phyloP scores from a whole-genome alignment of 2,113 vertebrate species.

The Numenius arquata region DNA sequence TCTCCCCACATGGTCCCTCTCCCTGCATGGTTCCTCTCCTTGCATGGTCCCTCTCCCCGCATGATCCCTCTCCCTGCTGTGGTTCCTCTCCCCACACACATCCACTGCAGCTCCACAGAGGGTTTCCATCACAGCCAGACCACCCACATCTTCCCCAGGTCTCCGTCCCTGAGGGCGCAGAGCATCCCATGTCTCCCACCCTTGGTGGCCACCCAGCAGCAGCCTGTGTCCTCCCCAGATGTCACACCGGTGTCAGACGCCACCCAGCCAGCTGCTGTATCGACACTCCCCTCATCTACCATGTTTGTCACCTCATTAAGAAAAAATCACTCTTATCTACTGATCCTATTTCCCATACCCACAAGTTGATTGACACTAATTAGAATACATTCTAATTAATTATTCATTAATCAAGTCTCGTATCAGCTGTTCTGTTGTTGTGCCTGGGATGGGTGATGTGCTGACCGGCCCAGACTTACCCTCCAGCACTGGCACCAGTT shows the following conservation, averaged over 20 bases:
- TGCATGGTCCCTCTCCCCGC: neutral
- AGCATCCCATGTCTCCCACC: neutral
- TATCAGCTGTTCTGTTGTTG: neutral
- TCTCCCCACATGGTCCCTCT: neutral
- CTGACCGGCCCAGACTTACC: neutral
- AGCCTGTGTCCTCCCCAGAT: neutral
- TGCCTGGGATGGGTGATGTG: neutral
- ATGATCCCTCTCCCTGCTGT: neutral
- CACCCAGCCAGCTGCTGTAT: accelerated
- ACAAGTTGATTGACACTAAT: conserved; percentile 8
- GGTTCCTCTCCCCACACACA: neutral
- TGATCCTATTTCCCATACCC: neutral
- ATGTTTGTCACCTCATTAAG: neutral
- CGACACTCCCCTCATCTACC: neutral
- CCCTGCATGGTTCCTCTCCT: neutral
- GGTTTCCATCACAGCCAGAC: no score
- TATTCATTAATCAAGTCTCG: neutral
- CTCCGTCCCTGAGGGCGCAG: neutral
- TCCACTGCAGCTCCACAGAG: neutral
- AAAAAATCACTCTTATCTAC: neutral
- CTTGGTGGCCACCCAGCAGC: neutral
- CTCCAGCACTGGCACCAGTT: neutral
- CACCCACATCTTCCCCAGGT: accelerated
- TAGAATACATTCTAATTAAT: neutral
- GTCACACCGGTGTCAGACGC: neutral